Evolutionary conservation across 2,888 invertebrate genomes (phyloP).

Genomic region (Liodrosophila aerea): DNA sequence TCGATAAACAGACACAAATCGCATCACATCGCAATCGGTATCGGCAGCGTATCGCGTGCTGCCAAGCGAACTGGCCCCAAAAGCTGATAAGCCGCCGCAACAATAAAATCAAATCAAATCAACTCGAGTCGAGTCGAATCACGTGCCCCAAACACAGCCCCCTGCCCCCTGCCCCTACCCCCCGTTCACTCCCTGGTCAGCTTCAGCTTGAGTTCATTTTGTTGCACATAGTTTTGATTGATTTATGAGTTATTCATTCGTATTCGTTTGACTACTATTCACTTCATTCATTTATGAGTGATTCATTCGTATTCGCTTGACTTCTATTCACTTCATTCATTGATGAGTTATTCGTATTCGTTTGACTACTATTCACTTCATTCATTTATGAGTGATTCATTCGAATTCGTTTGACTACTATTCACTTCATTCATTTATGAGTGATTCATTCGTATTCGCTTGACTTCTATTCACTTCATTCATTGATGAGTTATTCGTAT

Average conservation of each 20-base stretch:
- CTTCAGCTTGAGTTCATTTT: neutral
- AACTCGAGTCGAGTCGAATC: constrained; percentile 42
- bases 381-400: no score
- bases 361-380: no score
- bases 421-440: no score
- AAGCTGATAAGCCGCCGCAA: constrained; percentile 73
- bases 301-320: no score
- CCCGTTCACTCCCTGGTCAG: neutral
- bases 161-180: neutral
- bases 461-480: no score
- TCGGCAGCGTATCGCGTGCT: constrained; percentile 30
- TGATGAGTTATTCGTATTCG: no score
- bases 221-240: constrained; percentile 28
- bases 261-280: constrained; percentile 14
- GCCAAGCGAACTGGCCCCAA: constrained; percentile 43
- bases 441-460: no score
- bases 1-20: constrained; percentile 51
- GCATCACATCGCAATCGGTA: constrained; percentile 2
- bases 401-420: no score
- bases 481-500: no score
- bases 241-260: constrained; percentile 47
- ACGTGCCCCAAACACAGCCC: constrained; percentile 38
- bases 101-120: constrained; percentile 69
- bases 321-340: no score
- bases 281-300: neutral